A percentile compares a stretch with the other conserved stretches of the same genome.
phyloP scores from a whole-genome alignment of 2,113 vertebrate genomes.

The Peromyscus leucopus region DNA sequence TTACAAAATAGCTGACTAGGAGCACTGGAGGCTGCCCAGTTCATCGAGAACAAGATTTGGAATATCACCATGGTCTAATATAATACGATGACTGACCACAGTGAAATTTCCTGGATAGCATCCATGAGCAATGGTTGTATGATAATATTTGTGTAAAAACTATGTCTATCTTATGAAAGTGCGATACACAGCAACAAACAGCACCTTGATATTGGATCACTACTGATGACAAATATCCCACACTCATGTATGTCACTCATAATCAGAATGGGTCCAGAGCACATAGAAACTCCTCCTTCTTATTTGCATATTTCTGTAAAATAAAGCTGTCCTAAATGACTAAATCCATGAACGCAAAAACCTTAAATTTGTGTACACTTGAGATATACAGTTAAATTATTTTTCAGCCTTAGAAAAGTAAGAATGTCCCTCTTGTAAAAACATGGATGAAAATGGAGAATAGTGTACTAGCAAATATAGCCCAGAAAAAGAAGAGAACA shows the following conservation, averaged over 20 bases:
- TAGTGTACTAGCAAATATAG: not conserved
- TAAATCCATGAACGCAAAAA: not conserved
- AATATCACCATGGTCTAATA: too few relatives aligned
- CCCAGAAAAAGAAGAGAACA: not conserved
- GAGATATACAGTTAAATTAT: too few relatives aligned
- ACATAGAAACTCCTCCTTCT: not conserved
- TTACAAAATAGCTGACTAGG: not conserved
- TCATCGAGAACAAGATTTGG: not conserved
- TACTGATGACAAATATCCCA: not conserved
- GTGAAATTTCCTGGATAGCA: fast-evolving
- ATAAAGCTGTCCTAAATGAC: not conserved
- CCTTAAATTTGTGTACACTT: too few relatives aligned
- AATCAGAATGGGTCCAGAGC: not conserved
- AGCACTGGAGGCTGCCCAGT: not conserved
- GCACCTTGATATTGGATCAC: not conserved
- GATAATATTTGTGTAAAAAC: not conserved
- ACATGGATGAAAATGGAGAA: not conserved
- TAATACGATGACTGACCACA: not conserved
- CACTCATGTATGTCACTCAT: not conserved
- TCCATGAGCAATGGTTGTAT: not conserved
- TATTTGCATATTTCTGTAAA: not conserved
- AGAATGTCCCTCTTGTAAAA: not conserved
- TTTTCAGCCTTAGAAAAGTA: not conserved
- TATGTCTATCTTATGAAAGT: not conserved
- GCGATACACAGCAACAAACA: not conserved